Evolutionary conservation across 2,113 vertebrate species (phyloP), one percentile per base, ranked within the genome.

Genomic region (Hippocampus comes): DNA sequence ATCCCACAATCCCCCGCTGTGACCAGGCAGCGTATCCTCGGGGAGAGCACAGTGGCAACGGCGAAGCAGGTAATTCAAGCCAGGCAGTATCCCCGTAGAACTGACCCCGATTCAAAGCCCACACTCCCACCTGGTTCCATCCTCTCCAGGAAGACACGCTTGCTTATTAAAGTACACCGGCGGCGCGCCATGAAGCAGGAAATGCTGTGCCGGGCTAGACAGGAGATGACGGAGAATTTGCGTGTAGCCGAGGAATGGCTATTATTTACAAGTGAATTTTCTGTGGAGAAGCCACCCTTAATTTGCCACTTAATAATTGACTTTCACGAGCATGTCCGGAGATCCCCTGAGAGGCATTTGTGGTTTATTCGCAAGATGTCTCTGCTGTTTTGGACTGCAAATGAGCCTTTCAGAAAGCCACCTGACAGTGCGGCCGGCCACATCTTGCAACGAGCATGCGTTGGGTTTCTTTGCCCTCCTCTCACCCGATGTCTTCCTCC

Each of bases 271-370:
- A 84, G 88, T 66, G 85, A 86, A 64, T 91, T 92, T 89, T 89
- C 89, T 88, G 74, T 79, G 76, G 86, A 91, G 90, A 92, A 93
- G 89, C 91, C 78, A 72, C 81, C 91, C 86, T 85, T 95, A 93
- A 95, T 96, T 95, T 96, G 93, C 93, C 94, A 93, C 94, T 95
- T 94, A 95, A 96, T 96, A 96, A 95, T 94, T 93, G 94, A 95
- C 94, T 95, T 94, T 91, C 92, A 78, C 90, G 85, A 84, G 89
- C 91, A 63, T 86, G 88, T 89, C 93, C 90, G 91, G 30, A 92
- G 15, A 91, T 93, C 91, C 94, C 94, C 90, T n/a, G 91, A 92
- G 94, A 93, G 90, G 84, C 90, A 85, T 91, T 77, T 78, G 81
- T 80, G 89, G 91, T 95, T 94, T 92, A 93, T 93, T 94, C 91